Conservation (phyloP, 2,113 vertebrate species). For the Limnothrissa miodon region DNA sequence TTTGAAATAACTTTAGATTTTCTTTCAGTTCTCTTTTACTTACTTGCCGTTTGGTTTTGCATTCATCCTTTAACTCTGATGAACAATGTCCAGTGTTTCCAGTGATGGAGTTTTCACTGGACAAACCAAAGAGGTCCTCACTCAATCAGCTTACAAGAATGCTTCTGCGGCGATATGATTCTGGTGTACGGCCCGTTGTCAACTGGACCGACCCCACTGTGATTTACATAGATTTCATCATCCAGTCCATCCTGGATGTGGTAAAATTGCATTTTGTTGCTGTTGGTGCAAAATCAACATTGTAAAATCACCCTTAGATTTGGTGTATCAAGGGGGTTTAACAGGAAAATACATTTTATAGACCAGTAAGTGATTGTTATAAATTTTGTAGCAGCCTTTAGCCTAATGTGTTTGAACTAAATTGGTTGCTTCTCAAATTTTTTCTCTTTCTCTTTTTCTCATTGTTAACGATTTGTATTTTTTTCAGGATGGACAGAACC, state of each 20-base stretch:
- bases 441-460: background rate
- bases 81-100: constrained; percentile 41
- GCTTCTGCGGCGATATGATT: constrained; percentile 74
- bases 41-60: background rate
- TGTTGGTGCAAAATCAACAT: background rate
- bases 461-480: background rate
- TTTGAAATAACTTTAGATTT: too few relatives aligned
- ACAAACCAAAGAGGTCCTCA: constrained; percentile 69
- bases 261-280: constrained; percentile 51
- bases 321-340: too few relatives aligned
- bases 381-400: background rate
- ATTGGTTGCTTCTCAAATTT: background rate
- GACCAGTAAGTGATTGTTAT: too few relatives aligned
- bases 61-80: background rate
- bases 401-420: background rate
- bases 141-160: constrained; percentile 74
- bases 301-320: too few relatives aligned
- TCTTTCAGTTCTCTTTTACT: background rate
- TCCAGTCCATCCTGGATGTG: constrained; percentile 81
- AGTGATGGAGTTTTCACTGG: constrained; percentile 54
- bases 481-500: constrained; percentile 78
- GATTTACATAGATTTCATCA: constrained; percentile 74
- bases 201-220: constrained; percentile 76
- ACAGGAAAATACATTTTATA: too few relatives aligned
- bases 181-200: constrained; percentile 77